Evolutionary conservation across 2,113 vertebrate species (phyloP).

Genomic region (Dendrocopos noguchii): DNA sequence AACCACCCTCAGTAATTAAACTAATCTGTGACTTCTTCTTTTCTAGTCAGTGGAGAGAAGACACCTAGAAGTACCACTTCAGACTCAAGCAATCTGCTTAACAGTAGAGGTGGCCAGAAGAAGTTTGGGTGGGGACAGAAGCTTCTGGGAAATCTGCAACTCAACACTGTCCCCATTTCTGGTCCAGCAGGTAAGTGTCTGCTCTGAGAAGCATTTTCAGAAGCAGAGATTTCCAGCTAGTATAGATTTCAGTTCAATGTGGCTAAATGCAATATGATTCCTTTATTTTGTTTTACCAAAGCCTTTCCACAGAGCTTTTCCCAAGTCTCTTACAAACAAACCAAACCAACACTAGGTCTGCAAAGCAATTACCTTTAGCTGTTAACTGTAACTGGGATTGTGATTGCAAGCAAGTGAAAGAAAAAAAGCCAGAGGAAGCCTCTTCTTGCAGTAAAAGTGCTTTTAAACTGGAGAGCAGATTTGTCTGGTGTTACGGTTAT

Average conservation of each 20-base stretch:
- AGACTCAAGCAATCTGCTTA: constrained; percentile 75
- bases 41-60: constrained; percentile 77
- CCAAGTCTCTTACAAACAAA: not conserved
- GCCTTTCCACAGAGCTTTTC: not conserved
- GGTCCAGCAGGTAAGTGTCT: constrained; percentile 74
- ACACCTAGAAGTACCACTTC: constrained; percentile 17
- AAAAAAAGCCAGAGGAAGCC: not conserved
- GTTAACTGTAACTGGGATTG: not conserved
- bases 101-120: constrained; percentile 44
- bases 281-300: not conserved
- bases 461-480: not conserved
- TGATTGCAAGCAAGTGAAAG: not conserved
- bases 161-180: constrained; percentile 53
- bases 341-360: not conserved
- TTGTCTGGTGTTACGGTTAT: not conserved
- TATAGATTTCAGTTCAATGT: not conserved
- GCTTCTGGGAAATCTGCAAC: constrained; percentile 45
- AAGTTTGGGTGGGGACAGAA: constrained; percentile 63
- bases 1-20: not conserved
- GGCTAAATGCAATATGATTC: not conserved
- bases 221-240: not conserved
- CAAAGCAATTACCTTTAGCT: not conserved
- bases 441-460: not conserved
- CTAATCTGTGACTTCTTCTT: constrained; percentile 38
- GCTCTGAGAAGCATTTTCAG: not conserved